phyloP scores from a whole-genome alignment of 2,888 invertebrate genomes.

The Drosophila mulleri region DNA sequence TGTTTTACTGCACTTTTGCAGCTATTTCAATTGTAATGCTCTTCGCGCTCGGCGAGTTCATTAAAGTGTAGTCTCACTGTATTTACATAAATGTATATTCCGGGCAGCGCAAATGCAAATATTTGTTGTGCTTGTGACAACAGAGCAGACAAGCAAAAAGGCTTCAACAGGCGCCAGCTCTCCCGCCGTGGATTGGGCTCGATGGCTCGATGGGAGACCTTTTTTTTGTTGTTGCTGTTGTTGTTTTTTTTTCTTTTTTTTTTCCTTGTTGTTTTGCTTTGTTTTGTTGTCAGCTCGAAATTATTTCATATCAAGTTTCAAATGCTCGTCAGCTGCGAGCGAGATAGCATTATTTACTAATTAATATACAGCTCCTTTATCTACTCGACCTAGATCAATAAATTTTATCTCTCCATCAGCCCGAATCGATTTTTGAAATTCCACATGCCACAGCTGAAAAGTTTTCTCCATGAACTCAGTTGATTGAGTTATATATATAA shows the following conservation, averaged over 20 bases:
- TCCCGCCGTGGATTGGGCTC: slow-evolving; percentile 10
- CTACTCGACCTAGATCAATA: slow-evolving; percentile 3
- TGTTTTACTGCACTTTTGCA: background rate
- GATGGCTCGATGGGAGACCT: slow-evolving; percentile 2
- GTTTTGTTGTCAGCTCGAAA: slow-evolving; percentile 22
- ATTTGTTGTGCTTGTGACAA: slow-evolving; percentile 47
- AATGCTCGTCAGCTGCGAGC: slow-evolving; percentile 7
- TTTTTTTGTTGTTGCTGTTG: slow-evolving; percentile 1
- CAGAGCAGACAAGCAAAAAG: slow-evolving; percentile 38
- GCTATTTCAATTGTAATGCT: slow-evolving; percentile 1
- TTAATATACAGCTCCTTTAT: slow-evolving; percentile 4
- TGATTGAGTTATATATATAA: background rate
- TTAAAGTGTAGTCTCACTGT: slow-evolving; percentile 14
- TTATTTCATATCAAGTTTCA: slow-evolving; percentile 38
- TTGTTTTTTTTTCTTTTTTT: background rate
- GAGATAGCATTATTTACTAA: slow-evolving; percentile 20
- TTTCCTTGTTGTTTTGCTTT: background rate
- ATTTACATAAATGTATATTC: slow-evolving; percentile 24
- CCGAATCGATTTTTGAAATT: background rate
- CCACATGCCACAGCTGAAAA: background rate
- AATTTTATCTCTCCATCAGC: background rate
- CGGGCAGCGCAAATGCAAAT: slow-evolving; percentile 57
- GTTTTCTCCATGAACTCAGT: background rate
- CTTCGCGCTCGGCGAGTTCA: slow-evolving; percentile 9
- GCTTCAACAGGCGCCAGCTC: slow-evolving; percentile 37